Evolutionary conservation across 1,140 invertebrate species (phyloP), one percentile per base, ranked within the genome.

Genomic region (Cardiocondyla obscurior): DNA sequence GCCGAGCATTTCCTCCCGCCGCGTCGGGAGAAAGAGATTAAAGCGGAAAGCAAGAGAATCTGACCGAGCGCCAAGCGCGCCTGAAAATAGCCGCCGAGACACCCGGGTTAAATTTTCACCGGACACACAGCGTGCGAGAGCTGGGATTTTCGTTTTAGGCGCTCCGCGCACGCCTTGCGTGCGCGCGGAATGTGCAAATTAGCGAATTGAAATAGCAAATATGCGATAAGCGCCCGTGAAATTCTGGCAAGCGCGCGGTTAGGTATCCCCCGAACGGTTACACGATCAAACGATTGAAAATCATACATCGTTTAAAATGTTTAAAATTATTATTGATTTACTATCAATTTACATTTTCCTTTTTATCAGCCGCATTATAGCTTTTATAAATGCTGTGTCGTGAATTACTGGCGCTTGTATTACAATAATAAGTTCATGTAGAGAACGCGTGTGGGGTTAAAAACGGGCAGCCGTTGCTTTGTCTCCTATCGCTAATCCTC

Each of bases 31-130:
- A 72, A 62, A 53, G 42, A 74, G 69, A 60, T 51, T 62, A 79
- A 79, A 79, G 74, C 74, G 62, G 51, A 70, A 77, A 60, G 57
- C 58, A 67, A n/a, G 42, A 57, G 85, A 72, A 87, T 88, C 85
- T 84, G 86, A 87, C 83, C 69, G 70, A 83, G 83, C 84, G 86
- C 87, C 87, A 88, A 85, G 51, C 77, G 81, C 70, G 72, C 33
- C 88, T n/a, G 82, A 89, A 90, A 90, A 90, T 90, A 90, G 85
- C 76, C 83, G 67, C 72, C 81, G 58, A 79, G 85, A 46, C 62
- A 74, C n/a, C 77, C 77, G 64, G 53, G 85, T 77, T 88, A 88
- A 88, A 88, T 88, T 87, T 77, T 67, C 74, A 42, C 39, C 77
- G 67, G 51, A 10, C 77, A 57, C 36, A n/a, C 58, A 81, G 36